A percentile compares a stretch with the other conserved stretches of the same genome.
phyloP scores from a whole-genome alignment of 2,113 vertebrate genomes.

The Leuciscus idus region DNA sequence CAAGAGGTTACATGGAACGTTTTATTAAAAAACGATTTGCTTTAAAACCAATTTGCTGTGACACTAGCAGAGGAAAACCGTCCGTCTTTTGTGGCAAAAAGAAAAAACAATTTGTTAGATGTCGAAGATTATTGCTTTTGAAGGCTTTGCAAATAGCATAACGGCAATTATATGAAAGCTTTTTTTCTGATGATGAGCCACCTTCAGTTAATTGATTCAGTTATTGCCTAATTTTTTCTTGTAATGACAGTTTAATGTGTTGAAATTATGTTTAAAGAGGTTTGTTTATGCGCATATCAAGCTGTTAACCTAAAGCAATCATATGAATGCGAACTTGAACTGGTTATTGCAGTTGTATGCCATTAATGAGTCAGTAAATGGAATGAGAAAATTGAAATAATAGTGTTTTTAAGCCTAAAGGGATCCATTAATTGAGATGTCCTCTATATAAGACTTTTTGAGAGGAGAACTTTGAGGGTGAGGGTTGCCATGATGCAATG shows the following conservation, averaged over 20 bases:
- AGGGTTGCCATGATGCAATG: background rate
- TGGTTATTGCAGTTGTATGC: background rate
- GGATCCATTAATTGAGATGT: background rate
- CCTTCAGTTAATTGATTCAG: background rate
- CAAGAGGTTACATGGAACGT: background rate
- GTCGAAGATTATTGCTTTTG: background rate
- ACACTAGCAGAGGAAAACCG: background rate
- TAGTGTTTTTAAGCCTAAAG: conserved; percentile 4
- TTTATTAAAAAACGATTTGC: background rate
- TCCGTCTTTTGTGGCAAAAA: background rate
- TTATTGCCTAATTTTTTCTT: background rate
- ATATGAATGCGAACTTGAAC: background rate
- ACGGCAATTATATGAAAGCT: background rate
- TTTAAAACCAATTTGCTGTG: background rate
- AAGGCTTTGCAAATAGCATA: background rate
- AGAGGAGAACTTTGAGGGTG: background rate
- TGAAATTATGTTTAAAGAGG: background rate
- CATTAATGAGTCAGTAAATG: background rate
- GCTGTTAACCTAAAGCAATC: background rate
- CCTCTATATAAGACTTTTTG: background rate
- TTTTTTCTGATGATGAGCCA: background rate
- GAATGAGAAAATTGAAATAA: background rate
- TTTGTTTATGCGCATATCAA: background rate
- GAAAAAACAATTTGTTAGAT: background rate
- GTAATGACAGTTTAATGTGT: background rate